Conservation (phyloP, 2,113 vertebrate species). For the Calidris pugnax region DNA sequence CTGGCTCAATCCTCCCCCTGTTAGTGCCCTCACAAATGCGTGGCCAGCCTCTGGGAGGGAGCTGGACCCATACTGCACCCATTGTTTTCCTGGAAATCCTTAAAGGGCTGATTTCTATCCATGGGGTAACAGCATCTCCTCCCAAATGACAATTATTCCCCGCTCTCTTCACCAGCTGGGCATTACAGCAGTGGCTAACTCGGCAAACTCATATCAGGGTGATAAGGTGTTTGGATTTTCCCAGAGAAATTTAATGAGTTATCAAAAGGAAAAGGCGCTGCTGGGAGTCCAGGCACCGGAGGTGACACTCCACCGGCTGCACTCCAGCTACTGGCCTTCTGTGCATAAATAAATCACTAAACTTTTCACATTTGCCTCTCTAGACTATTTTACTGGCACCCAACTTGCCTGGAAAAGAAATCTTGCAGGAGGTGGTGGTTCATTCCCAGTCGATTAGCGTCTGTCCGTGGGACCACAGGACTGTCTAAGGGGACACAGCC, state of each 20-base stretch:
- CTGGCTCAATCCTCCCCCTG: neutral
- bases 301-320: fast-evolving
- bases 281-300: neutral
- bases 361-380: neutral
- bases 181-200: neutral
- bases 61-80: conserved; percentile 6
- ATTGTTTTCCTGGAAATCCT: conserved; percentile 12
- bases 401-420: neutral
- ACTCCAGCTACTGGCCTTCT: neutral
- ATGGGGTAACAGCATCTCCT: neutral
- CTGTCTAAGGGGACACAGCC: neutral
- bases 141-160: neutral
- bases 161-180: neutral
- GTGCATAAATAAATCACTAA: neutral
- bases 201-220: neutral
- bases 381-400: neutral
- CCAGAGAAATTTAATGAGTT: neutral
- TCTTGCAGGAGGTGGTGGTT: neutral
- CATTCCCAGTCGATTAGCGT: neutral
- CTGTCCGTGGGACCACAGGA: neutral
- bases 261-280: neutral
- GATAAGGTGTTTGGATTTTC: neutral
- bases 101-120: neutral
- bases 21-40: neutral
- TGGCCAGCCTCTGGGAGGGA: neutral